A percentile compares a stretch with the other conserved stretches of the same genome.
Conservation (phyloP, 1,140 invertebrate species). For the Hylaeus anthracinus region DNA sequence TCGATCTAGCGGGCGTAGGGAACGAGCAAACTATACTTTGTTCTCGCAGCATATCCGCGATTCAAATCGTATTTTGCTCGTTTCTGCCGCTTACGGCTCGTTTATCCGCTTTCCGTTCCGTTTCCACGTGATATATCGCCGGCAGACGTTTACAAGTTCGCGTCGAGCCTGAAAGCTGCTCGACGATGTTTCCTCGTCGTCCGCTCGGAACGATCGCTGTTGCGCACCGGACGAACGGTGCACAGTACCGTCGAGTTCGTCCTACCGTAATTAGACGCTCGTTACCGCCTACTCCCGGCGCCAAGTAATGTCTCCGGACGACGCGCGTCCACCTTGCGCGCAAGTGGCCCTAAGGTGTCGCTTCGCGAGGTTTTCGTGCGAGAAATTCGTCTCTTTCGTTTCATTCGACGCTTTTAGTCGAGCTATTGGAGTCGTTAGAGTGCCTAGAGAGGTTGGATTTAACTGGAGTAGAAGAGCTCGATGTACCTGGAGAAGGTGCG, state of each 20-base stretch:
- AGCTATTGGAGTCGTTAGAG: too few species aligned
- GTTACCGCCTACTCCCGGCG: not conserved
- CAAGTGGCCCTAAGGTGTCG: too few species aligned
- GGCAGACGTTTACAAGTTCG: constrained; percentile 41
- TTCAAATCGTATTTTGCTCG: too few species aligned
- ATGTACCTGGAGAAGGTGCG: not conserved
- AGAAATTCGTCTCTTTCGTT: too few species aligned
- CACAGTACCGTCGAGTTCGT: not conserved
- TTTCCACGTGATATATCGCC: not conserved
- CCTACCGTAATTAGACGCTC: not conserved
- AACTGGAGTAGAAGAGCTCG: too few species aligned
- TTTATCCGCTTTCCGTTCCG: not conserved
- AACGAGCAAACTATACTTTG: too few species aligned
- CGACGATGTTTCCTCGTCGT: constrained; percentile 11
- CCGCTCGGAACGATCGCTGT: not conserved
- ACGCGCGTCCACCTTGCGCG: too few species aligned
- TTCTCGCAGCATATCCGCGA: too few species aligned
- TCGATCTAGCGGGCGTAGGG: too few species aligned
- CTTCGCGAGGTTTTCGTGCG: not conserved
- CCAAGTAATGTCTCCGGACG: not conserved
- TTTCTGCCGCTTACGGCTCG: not conserved
- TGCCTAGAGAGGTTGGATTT: too few species aligned
- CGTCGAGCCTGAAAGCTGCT: constrained; percentile 19
- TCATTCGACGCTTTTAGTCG: too few species aligned
- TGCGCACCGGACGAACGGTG: not conserved